Evolutionary conservation across 2,888 invertebrate genomes (phyloP).

Genomic region (Choreutis nemorana): DNA sequence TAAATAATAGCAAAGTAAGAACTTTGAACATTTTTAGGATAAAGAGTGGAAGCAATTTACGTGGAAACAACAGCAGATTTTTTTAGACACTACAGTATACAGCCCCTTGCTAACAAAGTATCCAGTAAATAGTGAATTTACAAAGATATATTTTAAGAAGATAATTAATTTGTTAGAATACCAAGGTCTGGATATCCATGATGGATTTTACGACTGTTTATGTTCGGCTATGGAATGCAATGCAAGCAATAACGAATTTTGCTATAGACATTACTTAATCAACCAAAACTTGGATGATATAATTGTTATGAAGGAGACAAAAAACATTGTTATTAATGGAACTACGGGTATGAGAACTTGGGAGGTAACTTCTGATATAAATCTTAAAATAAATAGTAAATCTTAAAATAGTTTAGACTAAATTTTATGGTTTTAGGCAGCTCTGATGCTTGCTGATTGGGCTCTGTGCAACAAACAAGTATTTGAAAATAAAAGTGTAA

Average conservation of each 20-base stretch:
- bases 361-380: conserved; percentile 61
- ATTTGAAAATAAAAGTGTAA: conserved; percentile 62
- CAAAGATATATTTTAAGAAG: conserved; percentile 71
- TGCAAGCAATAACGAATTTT: conserved; percentile 31
- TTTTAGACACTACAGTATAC: conserved; percentile 68
- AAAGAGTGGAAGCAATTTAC: conserved; percentile 26
- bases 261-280: conserved; percentile 71
- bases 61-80: conserved; percentile 64
- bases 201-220: conserved; percentile 69
- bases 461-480: conserved; percentile 59
- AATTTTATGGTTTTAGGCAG: conserved; percentile 61
- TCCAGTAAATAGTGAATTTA: conserved; percentile 71
- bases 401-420: background rate
- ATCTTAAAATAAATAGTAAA: background rate
- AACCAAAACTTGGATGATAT: conserved; percentile 28
- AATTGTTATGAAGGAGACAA: conserved; percentile 74
- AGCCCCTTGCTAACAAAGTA: conserved; percentile 58
- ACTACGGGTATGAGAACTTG: conserved; percentile 83
- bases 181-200: conserved; percentile 68
- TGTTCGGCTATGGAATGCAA: conserved; percentile 55
- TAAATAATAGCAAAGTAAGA: too few relatives aligned
- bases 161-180: conserved; percentile 67
- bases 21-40: conserved; percentile 21
- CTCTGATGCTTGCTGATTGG: conserved; percentile 76
- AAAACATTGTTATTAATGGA: conserved; percentile 76